Conservation (phyloP, 30 jellyfish, hydroid and myxozoan genomes). For the Aurelia coerulea region DNA sequence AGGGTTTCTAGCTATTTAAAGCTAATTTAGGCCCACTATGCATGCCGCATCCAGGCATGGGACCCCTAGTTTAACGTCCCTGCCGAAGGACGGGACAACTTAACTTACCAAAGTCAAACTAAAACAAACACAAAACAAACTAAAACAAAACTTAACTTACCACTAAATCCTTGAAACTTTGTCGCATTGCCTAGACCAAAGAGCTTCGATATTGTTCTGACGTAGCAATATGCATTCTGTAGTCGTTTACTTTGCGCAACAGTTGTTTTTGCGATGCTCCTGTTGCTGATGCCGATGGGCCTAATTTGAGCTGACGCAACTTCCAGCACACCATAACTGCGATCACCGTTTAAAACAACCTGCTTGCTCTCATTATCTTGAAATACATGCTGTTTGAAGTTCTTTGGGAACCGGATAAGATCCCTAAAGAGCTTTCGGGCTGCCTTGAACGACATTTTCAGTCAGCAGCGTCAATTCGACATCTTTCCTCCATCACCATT, state of each 20-base stretch:
- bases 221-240: neutral
- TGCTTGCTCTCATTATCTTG: conserved; percentile 26
- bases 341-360: conserved; percentile 5
- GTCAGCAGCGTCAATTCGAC: neutral
- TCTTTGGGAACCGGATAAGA: conserved; percentile 24
- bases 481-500: neutral
- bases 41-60: too few relatives aligned
- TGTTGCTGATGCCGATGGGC: neutral
- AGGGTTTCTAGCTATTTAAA: too few relatives aligned
- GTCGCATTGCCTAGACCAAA: neutral
- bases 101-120: too few relatives aligned
- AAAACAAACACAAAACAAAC: too few relatives aligned
- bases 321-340: neutral
- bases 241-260: neutral
- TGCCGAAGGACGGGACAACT: too few relatives aligned
- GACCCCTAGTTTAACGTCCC: too few relatives aligned
- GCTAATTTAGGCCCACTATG: too few relatives aligned
- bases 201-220: conserved; percentile 10
- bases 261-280: neutral
- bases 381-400: neutral
- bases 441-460: conserved; percentile 47
- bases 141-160: too few relatives aligned
- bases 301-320: conserved; percentile 2
- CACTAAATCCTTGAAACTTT: too few relatives aligned
- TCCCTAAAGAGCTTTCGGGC: conserved; percentile 54